A percentile compares a stretch with the other conserved stretches of the same genome.
Evolutionary conservation across 2,888 invertebrate species (phyloP).

Genomic region (Cyclophora punctaria): DNA sequence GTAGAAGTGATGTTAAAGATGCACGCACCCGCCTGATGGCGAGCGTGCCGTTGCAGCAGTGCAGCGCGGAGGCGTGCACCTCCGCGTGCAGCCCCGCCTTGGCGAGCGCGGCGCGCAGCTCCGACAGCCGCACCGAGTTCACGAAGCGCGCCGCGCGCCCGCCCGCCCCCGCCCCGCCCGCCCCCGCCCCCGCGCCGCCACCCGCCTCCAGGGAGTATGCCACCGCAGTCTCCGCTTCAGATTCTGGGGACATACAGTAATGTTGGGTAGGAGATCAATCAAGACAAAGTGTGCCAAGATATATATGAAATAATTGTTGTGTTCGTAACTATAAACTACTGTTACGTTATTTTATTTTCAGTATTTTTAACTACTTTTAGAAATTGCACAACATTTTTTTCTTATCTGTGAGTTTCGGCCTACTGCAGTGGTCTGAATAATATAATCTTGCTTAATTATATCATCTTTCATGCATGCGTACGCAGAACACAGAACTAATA

Average conservation of each 20-base stretch:
- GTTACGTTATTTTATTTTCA: too few species aligned
- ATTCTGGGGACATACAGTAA: slow-evolving; percentile 1
- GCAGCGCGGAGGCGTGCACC: slow-evolving; percentile 92
- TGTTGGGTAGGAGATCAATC: not conserved
- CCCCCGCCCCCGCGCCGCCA: slow-evolving; percentile 81
- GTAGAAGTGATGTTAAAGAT: too few species aligned
- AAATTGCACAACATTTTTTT: too few species aligned
- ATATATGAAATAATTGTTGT: too few species aligned
- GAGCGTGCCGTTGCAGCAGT: slow-evolving; percentile 93
- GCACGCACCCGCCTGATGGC: slow-evolving; percentile 77
- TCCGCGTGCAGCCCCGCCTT: slow-evolving; percentile 88
- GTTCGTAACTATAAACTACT: too few species aligned
- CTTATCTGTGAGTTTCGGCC: too few species aligned
- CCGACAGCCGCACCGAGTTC: slow-evolving; percentile 91
- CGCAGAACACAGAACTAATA: too few species aligned
- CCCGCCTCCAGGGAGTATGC: slow-evolving; percentile 82
- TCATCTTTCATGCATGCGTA: too few species aligned
- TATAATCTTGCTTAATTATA: too few species aligned
- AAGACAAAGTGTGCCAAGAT: too few species aligned
- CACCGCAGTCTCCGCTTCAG: slow-evolving; percentile 69
- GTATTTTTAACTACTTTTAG: too few species aligned
- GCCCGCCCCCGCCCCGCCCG: slow-evolving; percentile 33
- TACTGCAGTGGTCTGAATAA: too few species aligned
- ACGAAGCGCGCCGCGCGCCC: slow-evolving; percentile 90
- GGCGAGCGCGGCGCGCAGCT: slow-evolving; percentile 93